phyloP scores from a whole-genome alignment of 2,113 vertebrate genomes.

The Tachuris rubrigastra region DNA sequence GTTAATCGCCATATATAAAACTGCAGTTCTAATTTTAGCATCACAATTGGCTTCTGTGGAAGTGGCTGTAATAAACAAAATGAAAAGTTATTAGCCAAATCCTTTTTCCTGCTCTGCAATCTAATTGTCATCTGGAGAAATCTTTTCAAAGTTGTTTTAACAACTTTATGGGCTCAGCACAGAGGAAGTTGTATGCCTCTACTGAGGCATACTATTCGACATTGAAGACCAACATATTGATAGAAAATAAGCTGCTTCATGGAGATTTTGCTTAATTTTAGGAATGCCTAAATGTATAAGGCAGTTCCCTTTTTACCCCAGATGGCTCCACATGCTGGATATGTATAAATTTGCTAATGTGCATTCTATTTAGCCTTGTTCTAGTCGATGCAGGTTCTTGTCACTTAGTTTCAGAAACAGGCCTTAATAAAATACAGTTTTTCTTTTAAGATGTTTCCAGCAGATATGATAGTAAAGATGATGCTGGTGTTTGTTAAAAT shows the following conservation, averaged over 20 bases:
- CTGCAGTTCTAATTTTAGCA: constrained; percentile 30
- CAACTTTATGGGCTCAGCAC: background rate
- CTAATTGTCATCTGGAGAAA: constrained; percentile 41
- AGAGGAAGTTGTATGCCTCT: background rate
- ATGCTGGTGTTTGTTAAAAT: background rate
- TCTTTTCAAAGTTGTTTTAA: background rate
- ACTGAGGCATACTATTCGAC: background rate
- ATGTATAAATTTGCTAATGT: background rate
- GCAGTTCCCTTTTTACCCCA: background rate
- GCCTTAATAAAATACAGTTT: background rate
- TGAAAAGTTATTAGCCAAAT: constrained; percentile 48
- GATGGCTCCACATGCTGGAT: background rate
- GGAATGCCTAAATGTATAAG: background rate
- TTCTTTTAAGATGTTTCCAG: background rate
- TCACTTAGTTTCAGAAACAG: background rate
- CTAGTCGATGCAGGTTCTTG: accelerated
- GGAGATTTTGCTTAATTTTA: background rate
- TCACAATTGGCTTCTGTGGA: background rate
- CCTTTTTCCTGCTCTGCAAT: constrained; percentile 10
- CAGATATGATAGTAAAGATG: background rate
- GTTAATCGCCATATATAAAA: background rate
- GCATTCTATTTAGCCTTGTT: background rate
- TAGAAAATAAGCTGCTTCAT: background rate
- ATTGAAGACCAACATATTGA: background rate
- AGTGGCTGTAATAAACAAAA: constrained; percentile 30